phyloP scores from a whole-genome alignment of 2,797 vertebrate genomes.

The Pseudochromis fuscus region DNA sequence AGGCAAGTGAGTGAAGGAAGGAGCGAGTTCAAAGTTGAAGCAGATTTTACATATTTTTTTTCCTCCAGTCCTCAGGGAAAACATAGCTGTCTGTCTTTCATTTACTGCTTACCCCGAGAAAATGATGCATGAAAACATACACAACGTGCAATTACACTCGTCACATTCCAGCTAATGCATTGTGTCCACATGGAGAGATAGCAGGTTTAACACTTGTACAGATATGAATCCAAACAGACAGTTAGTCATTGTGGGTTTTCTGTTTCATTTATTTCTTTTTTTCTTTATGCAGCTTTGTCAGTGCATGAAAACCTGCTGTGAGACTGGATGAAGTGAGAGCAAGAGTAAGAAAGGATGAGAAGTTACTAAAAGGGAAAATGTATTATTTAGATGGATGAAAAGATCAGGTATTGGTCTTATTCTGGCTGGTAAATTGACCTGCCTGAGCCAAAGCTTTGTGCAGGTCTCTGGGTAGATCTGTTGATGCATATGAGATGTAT shows the following conservation, averaged over 20 bases:
- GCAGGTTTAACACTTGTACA: constrained; percentile 51
- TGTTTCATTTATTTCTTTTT: no score
- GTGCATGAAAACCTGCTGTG: constrained; percentile 67
- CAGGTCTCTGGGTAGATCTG: constrained; percentile 38
- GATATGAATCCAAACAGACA: constrained; percentile 75
- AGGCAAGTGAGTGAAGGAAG: constrained; percentile 11
- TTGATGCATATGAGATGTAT: no score
- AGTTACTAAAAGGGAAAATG: constrained; percentile 55
- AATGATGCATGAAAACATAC: constrained; percentile 28
- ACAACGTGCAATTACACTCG: constrained; percentile 39
- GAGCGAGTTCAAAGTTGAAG: constrained; percentile 60
- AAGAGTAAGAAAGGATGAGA: constrained; percentile 57
- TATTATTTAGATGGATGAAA: constrained; percentile 68
- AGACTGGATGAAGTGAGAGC: constrained; percentile 61
- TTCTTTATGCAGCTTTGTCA: constrained; percentile 54
- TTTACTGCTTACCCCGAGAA: constrained; percentile 59
- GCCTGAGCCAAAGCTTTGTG: constrained; percentile 50
- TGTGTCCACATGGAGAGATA: constrained; percentile 32
- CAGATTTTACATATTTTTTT: constrained; percentile 29
- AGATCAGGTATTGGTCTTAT: constrained; percentile 62
- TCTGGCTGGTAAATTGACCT: constrained; percentile 62
- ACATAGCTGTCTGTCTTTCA: constrained; percentile 45
- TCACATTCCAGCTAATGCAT: constrained; percentile 20
- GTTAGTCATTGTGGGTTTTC: constrained; percentile 71
- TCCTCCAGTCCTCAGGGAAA: constrained; percentile 35